Evolutionary conservation across 2,888 invertebrate species (phyloP).

Genomic region (Luffia ferchaultella): DNA sequence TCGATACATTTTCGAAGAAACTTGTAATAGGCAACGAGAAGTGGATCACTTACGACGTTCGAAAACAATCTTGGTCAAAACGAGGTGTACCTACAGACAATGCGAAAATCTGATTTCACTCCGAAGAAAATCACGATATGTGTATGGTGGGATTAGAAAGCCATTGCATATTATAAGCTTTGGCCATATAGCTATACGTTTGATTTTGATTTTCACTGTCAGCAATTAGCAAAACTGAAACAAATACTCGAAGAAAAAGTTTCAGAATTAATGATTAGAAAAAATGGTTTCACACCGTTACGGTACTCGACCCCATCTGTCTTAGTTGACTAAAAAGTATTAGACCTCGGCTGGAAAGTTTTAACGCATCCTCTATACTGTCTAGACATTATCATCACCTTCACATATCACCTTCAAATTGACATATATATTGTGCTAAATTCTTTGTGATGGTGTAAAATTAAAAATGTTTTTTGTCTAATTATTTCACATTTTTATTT

Average conservation of each 20-base stretch:
- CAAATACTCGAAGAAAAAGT: not conserved
- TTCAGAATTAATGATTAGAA: not conserved
- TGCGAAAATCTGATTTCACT: too few species aligned
- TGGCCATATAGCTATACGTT: not conserved
- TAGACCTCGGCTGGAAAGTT: not conserved
- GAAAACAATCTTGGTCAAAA: too few species aligned
- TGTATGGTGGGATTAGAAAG: not conserved
- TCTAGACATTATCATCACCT: too few species aligned
- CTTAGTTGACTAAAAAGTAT: not conserved
- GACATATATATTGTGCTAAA: not conserved
- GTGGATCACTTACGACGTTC: too few species aligned
- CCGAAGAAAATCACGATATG: too few species aligned
- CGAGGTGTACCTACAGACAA: too few species aligned
- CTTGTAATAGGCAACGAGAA: too few species aligned
- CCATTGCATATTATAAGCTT: not conserved
- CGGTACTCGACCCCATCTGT: not conserved
- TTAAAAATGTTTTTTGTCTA: not conserved
- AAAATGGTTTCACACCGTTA: too few species aligned
- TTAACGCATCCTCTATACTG: not conserved
- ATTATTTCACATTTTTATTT: too few species aligned
- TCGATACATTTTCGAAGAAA: too few species aligned
- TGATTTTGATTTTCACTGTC: not conserved
- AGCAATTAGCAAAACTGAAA: not conserved
- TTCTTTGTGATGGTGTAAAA: not conserved
- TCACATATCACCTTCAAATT: not conserved